Evolutionary conservation across 2,888 invertebrate genomes (phyloP), one percentile per base, ranked within the genome.

Genomic region (Auanema sp.): DNA sequence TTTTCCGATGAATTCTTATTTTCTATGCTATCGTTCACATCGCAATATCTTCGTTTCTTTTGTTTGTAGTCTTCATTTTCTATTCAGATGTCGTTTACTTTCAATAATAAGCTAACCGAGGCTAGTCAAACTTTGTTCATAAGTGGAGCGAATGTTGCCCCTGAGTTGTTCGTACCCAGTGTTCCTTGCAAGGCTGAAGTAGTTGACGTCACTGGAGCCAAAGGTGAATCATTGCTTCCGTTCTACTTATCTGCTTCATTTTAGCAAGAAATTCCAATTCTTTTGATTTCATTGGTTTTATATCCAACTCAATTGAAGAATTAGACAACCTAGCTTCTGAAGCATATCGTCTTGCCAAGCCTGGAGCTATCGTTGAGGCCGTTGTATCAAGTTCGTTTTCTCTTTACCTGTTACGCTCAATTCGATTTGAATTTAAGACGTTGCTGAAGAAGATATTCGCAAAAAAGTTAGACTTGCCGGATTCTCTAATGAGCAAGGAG

Each of bases 381-480:
- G n/a, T 21, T 16, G 33, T 47, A 21, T 21, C 21, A 21, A 21
- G 21, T 47, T 5, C 47, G 16, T 21, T 47, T 47, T 47, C 47
- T 21, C n/a, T n/a, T n/a, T n/a, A n/a, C n/a, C n/a, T 47, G 16
- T 47, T 16, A 5, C 3, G 47, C 10, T 47, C 47, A 5, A 5
- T 47, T 21, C 10, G 3, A 21, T 47, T 10, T 47, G 16, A n/a
- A n/a, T 23, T 58, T 52, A 14, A 63, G 63, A 42, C 25, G 40
- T 53, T 24, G 24, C 42, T 11, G 53, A 58, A 41, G 51, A 51
- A 14, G 25, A 52, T 11, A 12, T 52, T 18, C 21, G 23, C 10
- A 18, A 49, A n/a, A 63, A 63, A 18, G 21, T 63, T 10, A 50
- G 42, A 8, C 23, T 16, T 12, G 43, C 58, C 12, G 63, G 63